phyloP scores from a whole-genome alignment of 1,140 invertebrate species.

The Pogonus chalceus region DNA sequence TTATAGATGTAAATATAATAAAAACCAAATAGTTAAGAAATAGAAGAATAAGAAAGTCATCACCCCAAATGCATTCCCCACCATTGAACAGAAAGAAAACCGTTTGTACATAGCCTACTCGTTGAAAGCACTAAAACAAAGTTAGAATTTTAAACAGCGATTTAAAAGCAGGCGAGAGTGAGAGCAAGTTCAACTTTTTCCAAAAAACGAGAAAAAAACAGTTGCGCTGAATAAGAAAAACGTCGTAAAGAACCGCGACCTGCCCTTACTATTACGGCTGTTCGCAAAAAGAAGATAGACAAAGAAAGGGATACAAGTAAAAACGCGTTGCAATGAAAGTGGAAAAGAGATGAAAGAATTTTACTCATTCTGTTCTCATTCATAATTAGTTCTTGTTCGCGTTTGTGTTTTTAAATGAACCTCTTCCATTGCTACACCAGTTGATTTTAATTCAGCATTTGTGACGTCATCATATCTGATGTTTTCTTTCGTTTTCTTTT shows the following conservation, averaged over 20 bases:
- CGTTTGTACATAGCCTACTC: too few relatives aligned
- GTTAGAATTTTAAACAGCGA: constrained; percentile 34
- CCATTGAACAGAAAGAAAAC: background rate
- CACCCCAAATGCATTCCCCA: background rate
- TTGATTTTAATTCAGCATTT: too few relatives aligned
- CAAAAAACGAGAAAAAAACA: constrained; percentile 13
- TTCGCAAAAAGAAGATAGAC: background rate
- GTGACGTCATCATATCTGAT: too few relatives aligned
- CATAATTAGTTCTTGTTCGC: constrained; percentile 1
- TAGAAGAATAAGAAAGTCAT: too few relatives aligned
- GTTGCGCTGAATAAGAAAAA: constrained; percentile 24
- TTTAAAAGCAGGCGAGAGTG: constrained; percentile 26
- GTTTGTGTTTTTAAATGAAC: too few relatives aligned
- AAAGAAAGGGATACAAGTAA: too few relatives aligned
- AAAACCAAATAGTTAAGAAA: too few relatives aligned
- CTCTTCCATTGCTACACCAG: too few relatives aligned
- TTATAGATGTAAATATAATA: too few relatives aligned
- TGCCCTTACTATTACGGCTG: constrained; percentile 25
- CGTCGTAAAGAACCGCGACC: constrained; percentile 29
- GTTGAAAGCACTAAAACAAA: constrained; percentile 29
- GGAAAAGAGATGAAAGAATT: background rate
- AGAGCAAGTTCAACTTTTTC: constrained; percentile 20
- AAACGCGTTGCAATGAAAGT: background rate
- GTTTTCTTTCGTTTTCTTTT: too few relatives aligned
- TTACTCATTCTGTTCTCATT: background rate